Percentiles rank a stretch among this genome's conserved stretches.
phyloP scores from a whole-genome alignment of 2,113 vertebrate species.

The Tiliqua scincoides region DNA sequence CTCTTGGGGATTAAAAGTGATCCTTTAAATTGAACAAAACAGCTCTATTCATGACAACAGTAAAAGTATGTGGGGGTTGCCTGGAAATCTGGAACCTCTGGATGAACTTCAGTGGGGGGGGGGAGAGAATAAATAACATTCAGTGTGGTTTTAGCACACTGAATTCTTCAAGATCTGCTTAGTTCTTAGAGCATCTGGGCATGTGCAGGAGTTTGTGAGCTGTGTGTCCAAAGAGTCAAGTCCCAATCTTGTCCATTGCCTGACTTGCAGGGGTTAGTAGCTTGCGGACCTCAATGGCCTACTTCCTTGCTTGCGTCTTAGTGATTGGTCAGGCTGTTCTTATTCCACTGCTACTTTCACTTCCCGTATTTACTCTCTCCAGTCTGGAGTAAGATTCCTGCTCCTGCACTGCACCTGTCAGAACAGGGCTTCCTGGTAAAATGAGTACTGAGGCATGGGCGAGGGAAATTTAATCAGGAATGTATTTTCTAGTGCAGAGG shows the following conservation, averaged over 20 bases:
- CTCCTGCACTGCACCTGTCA: neutral
- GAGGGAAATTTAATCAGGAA: neutral
- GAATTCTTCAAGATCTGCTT: slow-evolving; percentile 19
- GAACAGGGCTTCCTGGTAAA: neutral
- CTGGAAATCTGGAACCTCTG: slow-evolving; percentile 19
- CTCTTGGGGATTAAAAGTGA: slow-evolving; percentile 21
- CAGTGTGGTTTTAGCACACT: neutral
- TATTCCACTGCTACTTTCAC: neutral
- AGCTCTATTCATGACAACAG: neutral
- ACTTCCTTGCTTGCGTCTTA: too few relatives aligned
- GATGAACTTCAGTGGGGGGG: slow-evolving; percentile 17
- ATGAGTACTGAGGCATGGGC: too few relatives aligned
- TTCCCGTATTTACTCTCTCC: neutral
- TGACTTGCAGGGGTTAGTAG: neutral
- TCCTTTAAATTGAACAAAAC: slow-evolving; percentile 42
- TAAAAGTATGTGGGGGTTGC: rapidly evolving
- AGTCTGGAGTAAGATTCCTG: neutral
- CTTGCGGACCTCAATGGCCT: too few relatives aligned
- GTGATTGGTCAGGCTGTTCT: neutral
- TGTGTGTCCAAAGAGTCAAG: neutral
- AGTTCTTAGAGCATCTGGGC: neutral
- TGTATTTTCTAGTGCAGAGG: neutral
- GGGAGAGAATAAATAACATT: neutral
- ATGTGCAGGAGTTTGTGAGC: neutral
- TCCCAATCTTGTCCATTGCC: neutral